A percentile compares a stretch with the other conserved stretches of the same genome.
These are phyloP conservation scores for Progne subis DNA, from an alignment of 2,113 vertebrate genomes.

Conservation along the genomic window DNA sequence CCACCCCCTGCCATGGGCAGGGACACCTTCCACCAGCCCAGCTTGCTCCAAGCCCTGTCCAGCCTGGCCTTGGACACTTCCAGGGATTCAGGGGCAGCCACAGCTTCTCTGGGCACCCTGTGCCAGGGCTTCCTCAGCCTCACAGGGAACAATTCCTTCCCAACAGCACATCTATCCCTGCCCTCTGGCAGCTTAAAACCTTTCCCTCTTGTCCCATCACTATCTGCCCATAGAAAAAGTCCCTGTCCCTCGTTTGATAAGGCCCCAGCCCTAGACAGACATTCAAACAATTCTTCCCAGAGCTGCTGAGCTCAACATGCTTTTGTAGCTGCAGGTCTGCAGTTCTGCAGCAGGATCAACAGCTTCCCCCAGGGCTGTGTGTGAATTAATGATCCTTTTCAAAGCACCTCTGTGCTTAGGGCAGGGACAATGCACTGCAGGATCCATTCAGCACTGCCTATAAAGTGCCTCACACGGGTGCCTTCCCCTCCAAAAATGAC, in stretches of 20 bases:
- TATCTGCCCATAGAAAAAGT: background rate
- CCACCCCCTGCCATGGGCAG: background rate
- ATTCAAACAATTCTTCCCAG: background rate
- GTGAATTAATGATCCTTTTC: background rate
- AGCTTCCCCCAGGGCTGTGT: background rate
- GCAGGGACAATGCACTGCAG: background rate
- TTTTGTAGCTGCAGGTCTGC: background rate
- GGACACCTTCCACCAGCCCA: background rate
- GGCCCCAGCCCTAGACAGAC: background rate
- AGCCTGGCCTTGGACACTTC: rapidly evolving
- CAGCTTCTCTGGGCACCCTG: background rate
- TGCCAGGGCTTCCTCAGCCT: background rate
- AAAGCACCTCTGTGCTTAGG: background rate
- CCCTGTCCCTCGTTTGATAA: background rate
- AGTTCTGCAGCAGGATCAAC: background rate
- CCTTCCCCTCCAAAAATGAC: background rate
- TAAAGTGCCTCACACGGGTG: background rate
- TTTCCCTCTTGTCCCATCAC: background rate
- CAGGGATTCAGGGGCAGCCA: background rate
- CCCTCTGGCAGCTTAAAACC: background rate
- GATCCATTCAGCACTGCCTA: background rate
- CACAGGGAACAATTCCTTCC: background rate
- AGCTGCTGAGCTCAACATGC: background rate
- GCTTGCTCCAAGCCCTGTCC: rapidly evolving
- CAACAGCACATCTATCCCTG: background rate